Conservation (phyloP, 2,888 invertebrate species). For the Cephonodes hylas region DNA sequence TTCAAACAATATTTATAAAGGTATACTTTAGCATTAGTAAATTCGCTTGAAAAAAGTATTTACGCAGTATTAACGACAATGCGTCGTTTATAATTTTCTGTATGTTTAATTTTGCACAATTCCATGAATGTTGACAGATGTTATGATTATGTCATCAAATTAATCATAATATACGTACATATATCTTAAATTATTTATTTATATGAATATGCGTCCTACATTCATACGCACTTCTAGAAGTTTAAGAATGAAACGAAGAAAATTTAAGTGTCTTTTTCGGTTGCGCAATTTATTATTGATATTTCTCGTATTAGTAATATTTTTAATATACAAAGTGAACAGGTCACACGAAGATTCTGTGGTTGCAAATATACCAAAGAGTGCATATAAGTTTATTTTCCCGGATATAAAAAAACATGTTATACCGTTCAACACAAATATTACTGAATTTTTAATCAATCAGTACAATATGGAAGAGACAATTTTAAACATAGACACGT, state of each 20-base stretch:
- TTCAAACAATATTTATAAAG: too few species aligned
- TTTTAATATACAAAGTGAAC: constrained; percentile 19
- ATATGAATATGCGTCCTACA: background rate
- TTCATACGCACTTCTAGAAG: background rate
- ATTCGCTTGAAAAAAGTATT: too few species aligned
- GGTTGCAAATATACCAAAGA: constrained; percentile 24
- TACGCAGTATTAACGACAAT: too few species aligned
- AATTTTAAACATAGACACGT: constrained; percentile 35
- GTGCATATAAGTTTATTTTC: constrained; percentile 27
- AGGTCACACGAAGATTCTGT: constrained; percentile 22
- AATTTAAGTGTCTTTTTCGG: constrained; percentile 13
- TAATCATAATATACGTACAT: too few species aligned
- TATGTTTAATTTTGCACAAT: too few species aligned
- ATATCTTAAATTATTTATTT: background rate
- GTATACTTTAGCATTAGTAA: too few species aligned
- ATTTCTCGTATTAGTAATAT: constrained; percentile 20
- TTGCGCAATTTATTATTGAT: constrained; percentile 23
- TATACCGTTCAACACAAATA: background rate
- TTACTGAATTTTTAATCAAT: constrained; percentile 20
- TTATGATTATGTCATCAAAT: too few species aligned
- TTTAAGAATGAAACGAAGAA: constrained; percentile 17
- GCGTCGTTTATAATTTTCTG: too few species aligned
- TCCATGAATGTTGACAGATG: too few species aligned
- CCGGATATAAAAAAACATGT: background rate
- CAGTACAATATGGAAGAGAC: constrained; percentile 31